Evolutionary conservation across 2,113 vertebrate species (phyloP).

Genomic region (Pterocles gutturalis): DNA sequence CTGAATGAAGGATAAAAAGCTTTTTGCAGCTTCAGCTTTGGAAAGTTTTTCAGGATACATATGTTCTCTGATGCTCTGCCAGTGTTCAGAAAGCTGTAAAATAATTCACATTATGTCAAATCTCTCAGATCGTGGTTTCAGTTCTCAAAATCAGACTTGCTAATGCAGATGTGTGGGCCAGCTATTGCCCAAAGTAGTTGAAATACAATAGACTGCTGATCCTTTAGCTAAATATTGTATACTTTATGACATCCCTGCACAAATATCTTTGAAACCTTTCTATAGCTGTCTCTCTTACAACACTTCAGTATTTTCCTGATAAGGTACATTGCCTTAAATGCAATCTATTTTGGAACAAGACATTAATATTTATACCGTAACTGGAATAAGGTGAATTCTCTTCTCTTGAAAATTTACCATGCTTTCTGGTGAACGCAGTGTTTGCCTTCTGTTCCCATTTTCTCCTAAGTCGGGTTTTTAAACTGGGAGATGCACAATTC

Average conservation of each 20-base stretch:
- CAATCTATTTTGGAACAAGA: neutral
- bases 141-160: neutral
- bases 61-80: slow-evolving; percentile 81
- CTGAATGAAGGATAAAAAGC: slow-evolving; percentile 91
- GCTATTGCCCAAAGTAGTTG: neutral
- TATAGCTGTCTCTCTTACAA: neutral
- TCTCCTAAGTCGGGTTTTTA: neutral
- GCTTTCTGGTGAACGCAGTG: neutral
- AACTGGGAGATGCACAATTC: neutral
- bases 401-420: neutral
- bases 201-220: neutral
- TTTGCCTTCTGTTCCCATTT: neutral
- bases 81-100: slow-evolving; percentile 87
- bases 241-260: neutral
- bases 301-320: neutral
- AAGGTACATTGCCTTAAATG: neutral
- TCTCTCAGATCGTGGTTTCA: neutral
- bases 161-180: neutral
- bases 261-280: neutral
- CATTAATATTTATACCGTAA: neutral
- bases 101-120: neutral
- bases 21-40: slow-evolving; percentile 82
- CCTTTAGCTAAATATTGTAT: neutral
- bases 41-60: slow-evolving; percentile 89
- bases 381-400: neutral